Percentiles rank a stretch among this genome's conserved stretches.
phyloP scores from a whole-genome alignment of 2,797 vertebrate species.

The Lepilemur ruficaudatus region DNA sequence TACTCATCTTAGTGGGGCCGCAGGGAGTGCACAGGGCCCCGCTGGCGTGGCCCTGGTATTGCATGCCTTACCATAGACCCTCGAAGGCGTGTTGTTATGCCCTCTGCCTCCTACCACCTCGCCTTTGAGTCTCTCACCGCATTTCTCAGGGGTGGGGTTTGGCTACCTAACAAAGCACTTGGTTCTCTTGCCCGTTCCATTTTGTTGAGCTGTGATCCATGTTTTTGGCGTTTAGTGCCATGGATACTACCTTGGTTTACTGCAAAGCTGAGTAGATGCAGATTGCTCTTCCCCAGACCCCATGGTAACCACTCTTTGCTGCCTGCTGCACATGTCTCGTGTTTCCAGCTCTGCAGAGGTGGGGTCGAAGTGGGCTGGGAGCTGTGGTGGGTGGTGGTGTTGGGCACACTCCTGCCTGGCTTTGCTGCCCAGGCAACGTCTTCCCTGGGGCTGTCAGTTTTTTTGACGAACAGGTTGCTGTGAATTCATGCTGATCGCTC shows the following conservation, averaged over 20 bases:
- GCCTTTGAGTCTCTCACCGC: background rate
- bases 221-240: background rate
- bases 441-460: background rate
- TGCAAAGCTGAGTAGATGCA: background rate
- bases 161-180: background rate
- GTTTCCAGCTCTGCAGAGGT: background rate
- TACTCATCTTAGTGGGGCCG: too few relatives aligned
- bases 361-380: background rate
- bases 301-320: background rate
- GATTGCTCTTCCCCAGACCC: too few relatives aligned
- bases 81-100: background rate
- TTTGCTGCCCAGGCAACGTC: background rate
- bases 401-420: background rate
- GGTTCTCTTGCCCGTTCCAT: background rate
- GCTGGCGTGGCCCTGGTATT: background rate
- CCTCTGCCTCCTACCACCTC: background rate
- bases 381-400: background rate
- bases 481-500: background rate
- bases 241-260: background rate
- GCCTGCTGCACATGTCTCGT: background rate
- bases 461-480: background rate
- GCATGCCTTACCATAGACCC: background rate
- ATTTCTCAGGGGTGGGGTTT: background rate
- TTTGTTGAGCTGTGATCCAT: background rate
- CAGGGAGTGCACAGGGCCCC: accelerated